Evolutionary conservation across 2,797 vertebrate genomes (phyloP).

Genomic region (Gymnoscopelus braueri): DNA sequence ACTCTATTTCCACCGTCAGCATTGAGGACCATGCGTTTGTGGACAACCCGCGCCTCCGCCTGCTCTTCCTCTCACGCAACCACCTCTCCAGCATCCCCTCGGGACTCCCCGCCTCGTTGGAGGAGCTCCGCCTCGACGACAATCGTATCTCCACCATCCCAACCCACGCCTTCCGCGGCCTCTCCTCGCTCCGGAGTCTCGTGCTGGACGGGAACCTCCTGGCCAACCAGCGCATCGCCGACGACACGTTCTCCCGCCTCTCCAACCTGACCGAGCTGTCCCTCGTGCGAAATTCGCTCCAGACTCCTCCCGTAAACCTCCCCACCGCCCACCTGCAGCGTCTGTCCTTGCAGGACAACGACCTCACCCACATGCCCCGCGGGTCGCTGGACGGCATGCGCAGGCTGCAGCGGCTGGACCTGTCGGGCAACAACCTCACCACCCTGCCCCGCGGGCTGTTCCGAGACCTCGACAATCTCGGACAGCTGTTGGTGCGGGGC

Average conservation of each 20-base stretch:
- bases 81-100: constrained; percentile 95
- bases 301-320: constrained; percentile 90
- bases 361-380: constrained; percentile 90
- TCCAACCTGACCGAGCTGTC: constrained; percentile 94
- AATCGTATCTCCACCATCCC: constrained; percentile 97
- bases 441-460: constrained; percentile 91
- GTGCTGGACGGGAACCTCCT: constrained; percentile 95
- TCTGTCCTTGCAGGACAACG: constrained; percentile 92
- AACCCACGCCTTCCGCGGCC: constrained; percentile 90
- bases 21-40: constrained; percentile 96
- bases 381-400: constrained; percentile 89
- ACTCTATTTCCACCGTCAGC: constrained; percentile 94
- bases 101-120: constrained; percentile 90
- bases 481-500: constrained; percentile 89
- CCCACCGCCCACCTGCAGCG: constrained; percentile 88
- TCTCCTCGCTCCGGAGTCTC: constrained; percentile 87
- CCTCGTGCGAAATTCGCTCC: constrained; percentile 91
- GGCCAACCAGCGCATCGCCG: constrained; percentile 94
- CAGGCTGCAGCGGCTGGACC: constrained; percentile 87
- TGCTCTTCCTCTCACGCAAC: constrained; percentile 94
- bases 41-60: constrained; percentile 85
- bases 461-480: constrained; percentile 88
- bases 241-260: constrained; percentile 91
- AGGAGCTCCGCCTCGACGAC: constrained; percentile 93
- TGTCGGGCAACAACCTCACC: constrained; percentile 96